Conservation (phyloP, 2,113 vertebrate species). For the Brachyistius frenatus region DNA sequence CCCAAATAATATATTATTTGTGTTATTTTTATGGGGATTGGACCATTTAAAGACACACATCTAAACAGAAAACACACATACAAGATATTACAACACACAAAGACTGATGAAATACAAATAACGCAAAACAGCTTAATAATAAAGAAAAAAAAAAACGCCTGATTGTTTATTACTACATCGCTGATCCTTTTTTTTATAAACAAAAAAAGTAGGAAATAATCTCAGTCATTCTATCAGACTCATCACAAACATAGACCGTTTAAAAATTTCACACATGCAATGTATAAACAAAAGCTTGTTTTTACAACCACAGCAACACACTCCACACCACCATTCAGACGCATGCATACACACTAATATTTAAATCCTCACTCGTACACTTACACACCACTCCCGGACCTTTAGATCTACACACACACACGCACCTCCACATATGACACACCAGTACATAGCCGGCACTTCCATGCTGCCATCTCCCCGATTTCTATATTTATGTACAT, state of each 20-base stretch:
- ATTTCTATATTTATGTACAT: slow-evolving; percentile 67
- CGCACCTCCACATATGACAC: slow-evolving; percentile 1
- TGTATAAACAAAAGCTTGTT: background rate
- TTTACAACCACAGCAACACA: background rate
- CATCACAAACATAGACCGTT: background rate
- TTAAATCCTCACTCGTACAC: background rate
- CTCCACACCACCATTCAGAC: background rate
- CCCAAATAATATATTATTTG: background rate
- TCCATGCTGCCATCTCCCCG: slow-evolving; percentile 37
- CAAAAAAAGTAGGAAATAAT: background rate
- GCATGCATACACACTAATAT: background rate
- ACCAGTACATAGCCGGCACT: slow-evolving; percentile 8
- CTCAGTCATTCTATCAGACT: background rate
- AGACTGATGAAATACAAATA: background rate
- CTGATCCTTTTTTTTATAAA: background rate
- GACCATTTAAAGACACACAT: background rate
- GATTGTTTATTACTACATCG: background rate
- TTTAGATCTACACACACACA: slow-evolving; percentile 10
- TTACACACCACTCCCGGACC: background rate
- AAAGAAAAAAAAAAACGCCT: background rate
- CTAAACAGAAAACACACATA: background rate
- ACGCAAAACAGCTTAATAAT: background rate
- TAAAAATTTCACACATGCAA: background rate
- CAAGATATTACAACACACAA: background rate
- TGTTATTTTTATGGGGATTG: too few relatives aligned